Percentiles rank a stretch among this genome's conserved stretches.
These are phyloP conservation scores for Tauraco erythrolophus DNA, from an alignment of 2,113 vertebrate genomes.

Conservation along the genomic window DNA sequence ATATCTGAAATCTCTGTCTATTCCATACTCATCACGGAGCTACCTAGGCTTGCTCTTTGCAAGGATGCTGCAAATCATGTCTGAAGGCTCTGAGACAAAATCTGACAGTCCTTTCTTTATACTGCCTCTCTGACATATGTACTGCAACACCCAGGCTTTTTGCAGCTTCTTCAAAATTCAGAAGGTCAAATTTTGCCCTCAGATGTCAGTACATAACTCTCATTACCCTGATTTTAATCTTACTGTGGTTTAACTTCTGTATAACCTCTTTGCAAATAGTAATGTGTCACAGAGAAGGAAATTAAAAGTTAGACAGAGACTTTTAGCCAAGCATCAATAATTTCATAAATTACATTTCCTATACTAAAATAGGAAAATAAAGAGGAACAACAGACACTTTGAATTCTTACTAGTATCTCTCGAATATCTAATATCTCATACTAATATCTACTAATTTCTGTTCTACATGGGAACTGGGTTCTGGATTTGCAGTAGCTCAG, in stretches of 20 bases:
- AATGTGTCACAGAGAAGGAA: background rate
- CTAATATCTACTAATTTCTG: background rate
- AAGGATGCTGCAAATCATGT: background rate
- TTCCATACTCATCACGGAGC: conserved; percentile 3
- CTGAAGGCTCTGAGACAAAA: background rate
- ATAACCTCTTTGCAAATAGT: background rate
- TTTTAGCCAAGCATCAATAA: background rate
- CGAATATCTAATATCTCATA: no score
- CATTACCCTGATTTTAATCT: background rate
- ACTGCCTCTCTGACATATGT: background rate
- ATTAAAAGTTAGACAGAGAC: background rate
- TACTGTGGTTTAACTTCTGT: background rate
- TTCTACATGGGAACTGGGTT: background rate
- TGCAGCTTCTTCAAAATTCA: background rate
- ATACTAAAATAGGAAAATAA: background rate
- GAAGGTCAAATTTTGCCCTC: background rate
- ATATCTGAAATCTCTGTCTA: conserved; percentile 9
- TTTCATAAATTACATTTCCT: background rate
- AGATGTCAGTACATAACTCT: background rate
- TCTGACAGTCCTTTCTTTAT: background rate
- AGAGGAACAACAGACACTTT: background rate
- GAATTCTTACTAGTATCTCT: background rate
- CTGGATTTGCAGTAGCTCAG: background rate
- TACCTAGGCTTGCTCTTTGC: background rate
- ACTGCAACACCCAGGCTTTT: background rate